Conservation (phyloP, 2,797 vertebrate species). For the Argya squamiceps region DNA sequence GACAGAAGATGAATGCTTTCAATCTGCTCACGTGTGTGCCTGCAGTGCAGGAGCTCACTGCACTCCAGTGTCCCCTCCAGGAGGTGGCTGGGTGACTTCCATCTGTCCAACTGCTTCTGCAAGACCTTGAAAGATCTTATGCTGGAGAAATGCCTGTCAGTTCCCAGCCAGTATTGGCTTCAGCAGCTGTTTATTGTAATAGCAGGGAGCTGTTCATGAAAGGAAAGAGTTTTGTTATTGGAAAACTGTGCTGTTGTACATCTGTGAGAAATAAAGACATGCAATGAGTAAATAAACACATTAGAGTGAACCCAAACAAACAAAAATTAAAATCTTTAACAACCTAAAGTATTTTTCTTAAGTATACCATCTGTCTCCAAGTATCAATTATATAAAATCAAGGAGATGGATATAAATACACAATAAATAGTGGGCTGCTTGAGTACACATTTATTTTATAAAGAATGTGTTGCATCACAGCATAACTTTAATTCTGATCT, state of each 20-base stretch:
- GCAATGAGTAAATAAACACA: not conserved
- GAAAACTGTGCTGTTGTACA: not conserved
- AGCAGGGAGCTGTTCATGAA: not conserved
- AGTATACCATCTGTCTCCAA: not conserved
- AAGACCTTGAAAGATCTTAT: not conserved
- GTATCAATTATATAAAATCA: constrained; percentile 4
- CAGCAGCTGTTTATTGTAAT: not conserved
- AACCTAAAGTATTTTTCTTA: not conserved
- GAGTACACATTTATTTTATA: not conserved
- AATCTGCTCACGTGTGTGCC: accelerated
- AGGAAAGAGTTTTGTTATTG: not conserved
- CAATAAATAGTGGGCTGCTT: not conserved
- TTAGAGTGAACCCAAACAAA: not conserved
- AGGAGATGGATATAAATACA: not conserved
- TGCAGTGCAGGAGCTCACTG: accelerated
- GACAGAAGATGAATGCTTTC: not conserved
- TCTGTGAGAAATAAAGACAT: not conserved
- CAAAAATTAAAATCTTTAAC: not conserved
- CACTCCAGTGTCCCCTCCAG: accelerated
- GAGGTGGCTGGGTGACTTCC: not conserved
- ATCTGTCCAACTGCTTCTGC: not conserved
- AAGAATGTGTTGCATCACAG: not conserved
- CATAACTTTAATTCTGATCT: not conserved
- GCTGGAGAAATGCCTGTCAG: not conserved
- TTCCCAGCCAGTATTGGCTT: not conserved